Conservation (phyloP, 1,140 invertebrate genomes). For the Druon quercuslanigerum region DNA sequence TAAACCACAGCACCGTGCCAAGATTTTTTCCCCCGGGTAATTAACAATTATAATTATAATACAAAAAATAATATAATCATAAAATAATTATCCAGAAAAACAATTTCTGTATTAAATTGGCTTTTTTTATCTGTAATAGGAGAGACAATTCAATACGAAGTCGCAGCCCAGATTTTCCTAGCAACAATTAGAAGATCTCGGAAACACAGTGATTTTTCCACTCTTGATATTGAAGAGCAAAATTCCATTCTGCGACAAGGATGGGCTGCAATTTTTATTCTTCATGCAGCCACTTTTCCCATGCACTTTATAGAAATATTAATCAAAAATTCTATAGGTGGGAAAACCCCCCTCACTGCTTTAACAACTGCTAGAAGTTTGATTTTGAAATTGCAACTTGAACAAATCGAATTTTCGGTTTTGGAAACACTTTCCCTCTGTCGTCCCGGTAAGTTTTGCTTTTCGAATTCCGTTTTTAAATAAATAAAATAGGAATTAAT, state of each 20-base stretch:
- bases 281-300: conserved; percentile 79
- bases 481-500: neutral
- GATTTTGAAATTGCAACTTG: conserved; percentile 73
- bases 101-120: neutral
- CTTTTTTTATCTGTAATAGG: conserved; percentile 43
- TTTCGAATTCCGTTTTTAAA: neutral
- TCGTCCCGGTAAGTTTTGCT: conserved; percentile 75
- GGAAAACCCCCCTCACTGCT: conserved; percentile 44
- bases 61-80: neutral
- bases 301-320: conserved; percentile 71
- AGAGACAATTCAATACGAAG: conserved; percentile 70
- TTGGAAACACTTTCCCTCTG: conserved; percentile 81
- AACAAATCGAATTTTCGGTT: conserved; percentile 78
- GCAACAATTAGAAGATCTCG: conserved; percentile 76
- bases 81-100: neutral
- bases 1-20: conserved; percentile 21
- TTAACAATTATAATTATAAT: conserved; percentile 10
- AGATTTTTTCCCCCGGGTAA: conserved; percentile 58
- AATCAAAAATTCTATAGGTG: conserved; percentile 26
- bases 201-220: conserved; percentile 74
- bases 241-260: conserved; percentile 75
- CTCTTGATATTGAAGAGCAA: conserved; percentile 73
- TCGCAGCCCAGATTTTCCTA: conserved; percentile 77
- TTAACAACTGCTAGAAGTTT: conserved; percentile 58
- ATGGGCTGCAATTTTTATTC: conserved; percentile 79